Evolutionary conservation across 2,888 invertebrate genomes (phyloP), one percentile per base, ranked within the genome.

Genomic region (Acleris sparsana): DNA sequence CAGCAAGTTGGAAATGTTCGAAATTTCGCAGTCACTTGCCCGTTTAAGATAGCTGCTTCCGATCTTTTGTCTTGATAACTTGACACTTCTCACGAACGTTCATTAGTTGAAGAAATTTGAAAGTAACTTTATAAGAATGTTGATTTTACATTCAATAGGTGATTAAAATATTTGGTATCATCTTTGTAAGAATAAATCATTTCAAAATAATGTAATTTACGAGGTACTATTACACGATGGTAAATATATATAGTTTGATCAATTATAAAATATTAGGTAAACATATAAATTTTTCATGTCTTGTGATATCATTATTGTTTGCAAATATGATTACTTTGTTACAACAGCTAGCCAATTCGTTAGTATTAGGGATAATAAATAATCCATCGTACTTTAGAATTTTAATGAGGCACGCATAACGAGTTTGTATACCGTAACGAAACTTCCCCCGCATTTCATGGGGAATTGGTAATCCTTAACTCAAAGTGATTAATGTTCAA

Each of bases 1-100:
- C 66, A 62, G 61, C 57, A 66, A 66, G 61, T 66, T 66, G 62
- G 57, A 66, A 66, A 61, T 57, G 62, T 53, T 66, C 22, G 46
- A 62, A 62, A 66, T 57, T 66, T 62, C 57, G 60, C 62, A 62
- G 66, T 52, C 52, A 62, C 61, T 66, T 66, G 52, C 52, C 56
- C 61, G 46, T 56, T 61, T 25, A 60, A 65, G 61, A 62, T 61
- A 56, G 46, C 62, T 17, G 39, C 52, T 17, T 22, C 62, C 48
- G 57, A 62, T 66, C 52, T 62, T 62, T 57, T 52, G 48, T 62
- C 57, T 57, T 25, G 65, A 61, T 66, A 66, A 66, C 29, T 44
- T 46, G 65, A 56, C 51, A 60, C 60, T 61, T 65, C 51, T 44
- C 17, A n/a, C 17, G 60, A 29, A 61, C 51, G 33, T 65, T 65